Base-by-base conservation (phyloP, 2,113 vertebrate genomes). In the Mohoua ochrocephala region DNA sequence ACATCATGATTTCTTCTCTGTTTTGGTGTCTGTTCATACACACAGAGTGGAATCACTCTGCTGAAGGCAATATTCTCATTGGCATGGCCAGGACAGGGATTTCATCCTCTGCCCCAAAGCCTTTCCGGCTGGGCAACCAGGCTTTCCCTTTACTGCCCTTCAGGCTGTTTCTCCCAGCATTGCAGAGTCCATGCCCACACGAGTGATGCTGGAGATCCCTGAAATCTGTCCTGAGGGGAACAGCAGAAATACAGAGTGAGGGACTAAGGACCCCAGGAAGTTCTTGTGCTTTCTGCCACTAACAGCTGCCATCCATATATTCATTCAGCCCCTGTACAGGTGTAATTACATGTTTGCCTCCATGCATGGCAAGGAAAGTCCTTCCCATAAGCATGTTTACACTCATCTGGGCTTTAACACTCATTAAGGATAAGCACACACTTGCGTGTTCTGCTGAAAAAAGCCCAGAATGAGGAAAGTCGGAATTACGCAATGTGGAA, bases 401-500 rank as follows among this genome's bases (percentile, higher is more conserved):
- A 53, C 61, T n/a, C 61, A 91, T 76, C 87, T 89, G 82, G 44
- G 45, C 31, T 95, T 76, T 73, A 68, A 61, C 12, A 22, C 45
- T 52, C 79, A 49, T n/a, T 50, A 27, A 44, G 75, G 84, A 94
- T 87, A 94, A 87, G 61, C 65, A 79, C 77, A 75, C 15, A 0
- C 61, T 89, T 41, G 60, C 3, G 0, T 88, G 87, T 77, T 73
- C 83, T 89, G 69, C 76, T 89, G 88, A 91, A 94, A 75, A 59
- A 85, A 56, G 5, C 47, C 44, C 90, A 84, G 92, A 64, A 81
- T 84, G 90, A 92, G 68, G 47, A 64, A 92, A 96, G 91, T 57
- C 50, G 1, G 80, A 74, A 93, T 95, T 94, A 87, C 30, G 26
- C 95, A 96, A 93, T 37, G 60, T n/a, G 80, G 95, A 97, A 93